Conservation (phyloP, 1,140 invertebrate species). For the Brachystomella parvula region DNA sequence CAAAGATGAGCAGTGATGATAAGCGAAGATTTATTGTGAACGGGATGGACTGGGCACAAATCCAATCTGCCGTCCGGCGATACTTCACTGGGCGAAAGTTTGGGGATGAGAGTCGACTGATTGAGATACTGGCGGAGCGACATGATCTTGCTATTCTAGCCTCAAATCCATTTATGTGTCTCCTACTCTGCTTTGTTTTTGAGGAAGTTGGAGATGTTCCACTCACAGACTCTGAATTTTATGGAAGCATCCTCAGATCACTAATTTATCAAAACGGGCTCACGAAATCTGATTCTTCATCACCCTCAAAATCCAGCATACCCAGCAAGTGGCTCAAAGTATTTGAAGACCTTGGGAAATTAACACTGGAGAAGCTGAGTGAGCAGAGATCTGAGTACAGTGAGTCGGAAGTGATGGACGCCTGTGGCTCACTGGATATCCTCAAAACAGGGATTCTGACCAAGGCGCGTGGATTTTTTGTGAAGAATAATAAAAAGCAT, state of each 20-base stretch:
- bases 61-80: conserved; percentile 46
- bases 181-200: conserved; percentile 48
- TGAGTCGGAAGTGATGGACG: conserved; percentile 44
- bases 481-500: conserved; percentile 38
- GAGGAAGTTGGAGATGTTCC: conserved; percentile 41
- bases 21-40: conserved; percentile 43
- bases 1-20: conserved; percentile 43
- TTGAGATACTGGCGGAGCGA: conserved; percentile 39
- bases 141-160: conserved; percentile 43
- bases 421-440: conserved; percentile 43
- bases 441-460: conserved; percentile 46
- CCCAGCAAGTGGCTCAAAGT: conserved; percentile 47
- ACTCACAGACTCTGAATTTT: conserved; percentile 35
- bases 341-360: conserved; percentile 48
- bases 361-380: conserved; percentile 46
- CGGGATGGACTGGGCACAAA: conserved; percentile 49
- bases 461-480: conserved; percentile 37
- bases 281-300: conserved; percentile 15
- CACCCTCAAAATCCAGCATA: conserved; percentile 39
- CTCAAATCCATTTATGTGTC: conserved; percentile 50
- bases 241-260: conserved; percentile 30
- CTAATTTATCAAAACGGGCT: conserved; percentile 37
- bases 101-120: conserved; percentile 39
- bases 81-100: conserved; percentile 47
- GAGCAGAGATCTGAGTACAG: conserved; percentile 46